A percentile compares a stretch with the other conserved stretches of the same genome.
phyloP scores from a whole-genome alignment of 1,140 invertebrate genomes.

The Lordiphosa stackelbergi region DNA sequence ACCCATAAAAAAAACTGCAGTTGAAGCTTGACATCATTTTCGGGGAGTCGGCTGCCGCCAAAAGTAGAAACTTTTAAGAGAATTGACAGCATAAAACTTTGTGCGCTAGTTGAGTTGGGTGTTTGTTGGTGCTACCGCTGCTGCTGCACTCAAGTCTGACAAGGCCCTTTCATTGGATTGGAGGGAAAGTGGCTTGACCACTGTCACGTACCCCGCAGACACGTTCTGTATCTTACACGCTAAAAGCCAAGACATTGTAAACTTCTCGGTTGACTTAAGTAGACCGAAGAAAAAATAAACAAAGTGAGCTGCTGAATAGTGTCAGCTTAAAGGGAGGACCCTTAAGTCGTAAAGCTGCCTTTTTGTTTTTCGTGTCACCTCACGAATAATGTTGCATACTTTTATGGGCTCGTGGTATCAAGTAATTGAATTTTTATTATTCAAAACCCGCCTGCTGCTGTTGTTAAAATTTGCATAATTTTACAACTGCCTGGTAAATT shows the following conservation, averaged over 20 bases:
- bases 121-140: constrained; percentile 1
- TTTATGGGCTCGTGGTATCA: constrained; percentile 22
- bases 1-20: no score
- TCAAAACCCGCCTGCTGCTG: constrained; percentile 39
- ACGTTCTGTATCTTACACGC: constrained; percentile 34
- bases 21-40: no score
- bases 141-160: constrained; percentile 26
- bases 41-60: no score
- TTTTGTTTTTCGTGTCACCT: constrained; percentile 4
- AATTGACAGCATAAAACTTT: constrained; percentile 12
- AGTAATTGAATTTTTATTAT: constrained; percentile 69
- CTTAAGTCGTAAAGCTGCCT: constrained; percentile 31
- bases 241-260: constrained; percentile 23
- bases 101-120: constrained; percentile 14
- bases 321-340: constrained; percentile 11
- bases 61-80: constrained; percentile 1
- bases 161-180: constrained; percentile 10
- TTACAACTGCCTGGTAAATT: constrained; percentile 60
- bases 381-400: constrained; percentile 32
- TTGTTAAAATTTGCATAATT: constrained; percentile 53
- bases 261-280: constrained; percentile 16
- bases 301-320: constrained; percentile 17
- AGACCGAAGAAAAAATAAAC: constrained; percentile 1
- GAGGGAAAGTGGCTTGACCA: constrained; percentile 17
- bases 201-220: constrained; percentile 36